phyloP scores from a whole-genome alignment of 2,888 invertebrate genomes.

The Synergus gifuensis region DNA sequence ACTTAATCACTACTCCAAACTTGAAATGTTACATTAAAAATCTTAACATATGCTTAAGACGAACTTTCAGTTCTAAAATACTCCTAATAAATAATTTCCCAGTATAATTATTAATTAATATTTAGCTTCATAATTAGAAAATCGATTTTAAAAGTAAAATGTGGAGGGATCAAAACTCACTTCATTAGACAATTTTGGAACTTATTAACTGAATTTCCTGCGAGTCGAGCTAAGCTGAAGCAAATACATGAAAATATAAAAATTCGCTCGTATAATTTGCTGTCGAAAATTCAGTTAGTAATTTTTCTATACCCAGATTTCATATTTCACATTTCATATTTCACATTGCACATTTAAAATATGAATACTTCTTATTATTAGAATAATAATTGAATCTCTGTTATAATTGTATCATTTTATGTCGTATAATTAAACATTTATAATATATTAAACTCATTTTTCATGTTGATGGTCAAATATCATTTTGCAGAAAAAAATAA shows the following conservation, averaged over 20 bases:
- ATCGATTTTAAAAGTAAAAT: background rate
- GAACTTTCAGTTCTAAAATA: background rate
- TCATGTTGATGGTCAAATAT: background rate
- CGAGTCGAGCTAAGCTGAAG: background rate
- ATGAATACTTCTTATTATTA: background rate
- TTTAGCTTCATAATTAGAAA: background rate
- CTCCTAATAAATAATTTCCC: background rate
- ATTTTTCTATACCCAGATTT: background rate
- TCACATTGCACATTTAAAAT: background rate
- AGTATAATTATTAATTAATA: background rate
- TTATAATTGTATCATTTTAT: background rate
- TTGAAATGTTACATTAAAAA: constrained; percentile 13
- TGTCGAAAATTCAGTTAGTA: background rate
- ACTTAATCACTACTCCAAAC: constrained; percentile 12
- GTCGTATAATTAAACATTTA: background rate
- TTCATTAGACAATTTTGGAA: background rate
- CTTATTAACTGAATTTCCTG: background rate
- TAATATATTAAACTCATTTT: background rate
- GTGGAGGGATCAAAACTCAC: background rate
- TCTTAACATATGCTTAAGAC: background rate
- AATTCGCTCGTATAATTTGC: background rate
- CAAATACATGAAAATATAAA: background rate
- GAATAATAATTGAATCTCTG: too few species aligned
- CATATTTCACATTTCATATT: background rate
- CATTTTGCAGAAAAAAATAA: background rate